Conservation (phyloP, 1,140 invertebrate genomes). For the Drosophila mayri region DNA sequence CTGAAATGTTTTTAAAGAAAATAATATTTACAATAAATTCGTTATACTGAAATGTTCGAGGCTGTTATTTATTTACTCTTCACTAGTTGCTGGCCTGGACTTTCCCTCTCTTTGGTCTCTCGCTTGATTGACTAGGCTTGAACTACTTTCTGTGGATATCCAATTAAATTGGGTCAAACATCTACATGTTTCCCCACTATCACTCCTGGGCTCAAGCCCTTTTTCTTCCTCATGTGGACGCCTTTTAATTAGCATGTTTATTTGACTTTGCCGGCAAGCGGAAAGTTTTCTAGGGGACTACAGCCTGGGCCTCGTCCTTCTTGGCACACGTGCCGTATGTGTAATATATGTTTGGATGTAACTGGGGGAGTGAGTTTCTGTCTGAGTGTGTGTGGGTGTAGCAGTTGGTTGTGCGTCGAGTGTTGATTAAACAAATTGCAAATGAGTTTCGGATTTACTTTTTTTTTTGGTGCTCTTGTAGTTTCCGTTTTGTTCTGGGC, state of each 20-base stretch:
- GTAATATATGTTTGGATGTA: slow-evolving; percentile 44
- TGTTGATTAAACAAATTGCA: slow-evolving; percentile 84
- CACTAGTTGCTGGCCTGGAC: neutral
- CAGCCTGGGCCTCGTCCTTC: slow-evolving; percentile 11
- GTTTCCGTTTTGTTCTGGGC: slow-evolving; percentile 42
- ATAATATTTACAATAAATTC: neutral
- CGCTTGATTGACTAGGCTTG: slow-evolving; percentile 4
- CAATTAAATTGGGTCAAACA: slow-evolving; percentile 76
- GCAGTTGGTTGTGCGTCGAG: slow-evolving; percentile 61
- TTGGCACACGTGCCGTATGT: slow-evolving; percentile 62
- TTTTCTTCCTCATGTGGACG: slow-evolving; percentile 37
- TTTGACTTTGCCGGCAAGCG: slow-evolving; percentile 70
- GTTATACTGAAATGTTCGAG: neutral
- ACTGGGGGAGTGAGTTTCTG: neutral
- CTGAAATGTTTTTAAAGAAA: neutral
- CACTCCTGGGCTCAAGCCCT: neutral
- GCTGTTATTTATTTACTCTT: neutral
- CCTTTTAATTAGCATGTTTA: slow-evolving; percentile 82
- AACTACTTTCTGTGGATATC: slow-evolving; percentile 26
- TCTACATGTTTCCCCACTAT: slow-evolving; percentile 19
- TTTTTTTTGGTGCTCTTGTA: slow-evolving; percentile 46
- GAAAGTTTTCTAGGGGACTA: slow-evolving; percentile 55
- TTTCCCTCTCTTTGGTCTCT: neutral
- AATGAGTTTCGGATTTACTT: slow-evolving; percentile 73
- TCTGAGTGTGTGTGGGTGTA: slow-evolving; percentile 14